Percentiles rank a stretch among this genome's conserved stretches.
Evolutionary conservation across 2,888 invertebrate genomes (phyloP).

Genomic region (Caenorhabditis doughertyi): DNA sequence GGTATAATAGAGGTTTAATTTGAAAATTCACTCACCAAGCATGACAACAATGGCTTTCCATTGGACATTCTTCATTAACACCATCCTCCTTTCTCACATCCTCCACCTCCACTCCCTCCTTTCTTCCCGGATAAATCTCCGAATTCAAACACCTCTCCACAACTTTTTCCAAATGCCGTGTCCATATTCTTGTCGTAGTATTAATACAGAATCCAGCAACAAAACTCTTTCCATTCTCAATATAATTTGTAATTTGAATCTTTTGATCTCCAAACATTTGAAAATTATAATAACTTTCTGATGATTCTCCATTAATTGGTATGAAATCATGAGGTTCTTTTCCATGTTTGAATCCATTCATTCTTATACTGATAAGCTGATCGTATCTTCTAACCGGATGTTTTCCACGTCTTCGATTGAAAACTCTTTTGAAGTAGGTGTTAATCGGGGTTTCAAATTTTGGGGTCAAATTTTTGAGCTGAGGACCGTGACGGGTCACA

Average conservation of each 20-base stretch:
- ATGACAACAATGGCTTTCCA: too few species aligned
- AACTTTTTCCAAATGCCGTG: background rate
- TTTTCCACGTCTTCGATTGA: too few species aligned
- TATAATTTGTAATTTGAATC: conserved; percentile 11
- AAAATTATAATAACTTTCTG: background rate
- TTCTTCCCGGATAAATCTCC: too few species aligned
- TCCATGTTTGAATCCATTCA: background rate
- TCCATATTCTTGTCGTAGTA: background rate
- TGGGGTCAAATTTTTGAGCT: too few species aligned
- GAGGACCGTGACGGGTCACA: too few species aligned
- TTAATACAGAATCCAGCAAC: conserved; percentile 15
- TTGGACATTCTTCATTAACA: too few species aligned
- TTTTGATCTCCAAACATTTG: background rate
- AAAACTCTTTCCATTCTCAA: background rate
- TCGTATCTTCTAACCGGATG: too few species aligned
- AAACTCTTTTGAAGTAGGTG: too few species aligned
- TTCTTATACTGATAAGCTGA: background rate
- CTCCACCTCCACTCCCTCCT: background rate
- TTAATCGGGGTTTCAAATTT: too few species aligned
- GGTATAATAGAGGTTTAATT: too few species aligned
- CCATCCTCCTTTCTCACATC: too few species aligned
- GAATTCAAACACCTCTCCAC: background rate
- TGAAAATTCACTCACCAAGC: too few species aligned
- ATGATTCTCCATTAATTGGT: background rate
- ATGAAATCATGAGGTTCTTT: background rate